Evolutionary conservation across 1,140 invertebrate genomes (phyloP).

Genomic region (Cyrtorhinus lividipennis): DNA sequence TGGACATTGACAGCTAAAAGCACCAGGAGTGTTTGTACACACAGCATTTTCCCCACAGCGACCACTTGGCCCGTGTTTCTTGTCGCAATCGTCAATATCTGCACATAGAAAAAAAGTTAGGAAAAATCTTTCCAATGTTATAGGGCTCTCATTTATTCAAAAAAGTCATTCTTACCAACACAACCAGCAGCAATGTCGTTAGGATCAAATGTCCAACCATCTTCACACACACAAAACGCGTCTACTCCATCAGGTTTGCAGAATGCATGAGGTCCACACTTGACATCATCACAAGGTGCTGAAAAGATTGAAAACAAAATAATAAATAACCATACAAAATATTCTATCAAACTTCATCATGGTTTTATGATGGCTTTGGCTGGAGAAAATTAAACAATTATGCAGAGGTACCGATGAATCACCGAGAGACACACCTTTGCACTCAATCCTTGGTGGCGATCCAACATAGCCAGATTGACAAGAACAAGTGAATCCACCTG

Average conservation of each 20-base stretch:
- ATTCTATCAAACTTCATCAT: too few relatives aligned
- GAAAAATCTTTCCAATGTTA: too few relatives aligned
- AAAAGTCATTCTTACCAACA: slow-evolving; percentile 39
- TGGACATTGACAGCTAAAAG: slow-evolving; percentile 61
- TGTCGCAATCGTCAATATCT: slow-evolving; percentile 89
- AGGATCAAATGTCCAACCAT: slow-evolving; percentile 85
- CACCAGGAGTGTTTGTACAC: slow-evolving; percentile 69
- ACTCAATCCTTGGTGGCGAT: slow-evolving; percentile 57
- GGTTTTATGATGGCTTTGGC: too few relatives aligned
- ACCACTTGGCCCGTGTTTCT: slow-evolving; percentile 54
- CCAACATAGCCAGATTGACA: slow-evolving; percentile 76
- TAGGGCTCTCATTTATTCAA: too few relatives aligned
- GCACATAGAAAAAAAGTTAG: slow-evolving; percentile 19
- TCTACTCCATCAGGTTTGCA: slow-evolving; percentile 78
- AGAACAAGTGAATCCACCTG: slow-evolving; percentile 71
- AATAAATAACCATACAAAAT: too few relatives aligned
- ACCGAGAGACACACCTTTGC: slow-evolving; percentile 60
- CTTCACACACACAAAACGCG: slow-evolving; percentile 83
- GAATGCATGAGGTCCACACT: slow-evolving; percentile 72
- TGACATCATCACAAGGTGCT: slow-evolving; percentile 82
- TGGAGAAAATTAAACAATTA: too few relatives aligned
- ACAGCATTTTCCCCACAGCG: slow-evolving; percentile 67
- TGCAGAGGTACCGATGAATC: too few relatives aligned
- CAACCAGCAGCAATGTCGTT: slow-evolving; percentile 75
- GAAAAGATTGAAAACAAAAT: slow-evolving; percentile 16